Percentiles rank a stretch among this genome's conserved stretches.
Conservation (phyloP, 2,888 invertebrate species). For the Diabrotica balteata region DNA sequence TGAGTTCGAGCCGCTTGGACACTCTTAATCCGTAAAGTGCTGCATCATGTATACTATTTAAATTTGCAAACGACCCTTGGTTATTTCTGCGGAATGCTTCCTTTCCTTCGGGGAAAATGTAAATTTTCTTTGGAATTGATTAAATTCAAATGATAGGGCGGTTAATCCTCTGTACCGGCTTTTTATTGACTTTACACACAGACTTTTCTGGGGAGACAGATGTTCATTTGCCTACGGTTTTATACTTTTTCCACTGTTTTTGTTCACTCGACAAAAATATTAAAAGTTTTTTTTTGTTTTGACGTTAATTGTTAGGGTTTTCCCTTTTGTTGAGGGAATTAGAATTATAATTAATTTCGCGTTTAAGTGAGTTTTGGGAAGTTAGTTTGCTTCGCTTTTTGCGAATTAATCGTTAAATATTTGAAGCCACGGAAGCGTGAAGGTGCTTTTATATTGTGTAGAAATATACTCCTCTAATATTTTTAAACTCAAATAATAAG, state of each 20-base stretch:
- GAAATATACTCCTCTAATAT: neutral
- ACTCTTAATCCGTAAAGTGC: conserved; percentile 57
- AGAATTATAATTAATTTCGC: conserved; percentile 4
- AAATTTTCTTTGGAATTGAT: conserved; percentile 27
- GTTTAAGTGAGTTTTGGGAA: conserved; percentile 2
- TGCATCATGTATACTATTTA: conserved; percentile 58
- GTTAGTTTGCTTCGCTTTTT: neutral
- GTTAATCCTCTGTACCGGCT: conserved; percentile 11
- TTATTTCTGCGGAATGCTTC: conserved; percentile 38
- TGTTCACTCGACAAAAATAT: conserved; percentile 8
- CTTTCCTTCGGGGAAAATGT: conserved; percentile 21
- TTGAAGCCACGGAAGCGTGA: too few relatives aligned
- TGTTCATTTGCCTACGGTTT: conserved; percentile 4
- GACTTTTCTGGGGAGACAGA: conserved; percentile 5
- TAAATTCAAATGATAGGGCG: conserved; percentile 26
- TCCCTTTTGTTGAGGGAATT: neutral
- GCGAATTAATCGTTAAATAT: too few relatives aligned
- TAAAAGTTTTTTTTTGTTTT: conserved; percentile 3
- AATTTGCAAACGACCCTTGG: conserved; percentile 57
- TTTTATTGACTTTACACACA: conserved; percentile 11
- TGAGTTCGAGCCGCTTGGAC: conserved; percentile 44
- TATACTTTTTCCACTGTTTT: conserved; percentile 6
- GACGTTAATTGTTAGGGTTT: conserved; percentile 8
- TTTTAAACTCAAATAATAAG: too few relatives aligned
- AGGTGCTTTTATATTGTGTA: too few relatives aligned